Evolutionary conservation across 2,888 invertebrate species (phyloP), one percentile per base, ranked within the genome.

Genomic region (Acleris laterana): DNA sequence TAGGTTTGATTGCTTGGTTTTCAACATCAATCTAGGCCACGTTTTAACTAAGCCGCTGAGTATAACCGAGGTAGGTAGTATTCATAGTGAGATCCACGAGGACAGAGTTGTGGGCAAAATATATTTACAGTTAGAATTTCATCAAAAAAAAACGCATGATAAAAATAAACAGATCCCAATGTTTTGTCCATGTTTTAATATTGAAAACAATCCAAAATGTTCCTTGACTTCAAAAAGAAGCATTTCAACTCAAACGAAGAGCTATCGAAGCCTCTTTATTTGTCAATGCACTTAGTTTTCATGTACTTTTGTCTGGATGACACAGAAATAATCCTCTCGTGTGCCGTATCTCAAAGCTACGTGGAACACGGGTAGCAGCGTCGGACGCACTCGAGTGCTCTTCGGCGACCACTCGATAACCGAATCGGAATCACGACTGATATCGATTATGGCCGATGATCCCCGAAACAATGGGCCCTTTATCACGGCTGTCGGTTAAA

Each of bases 371-470:
- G 77, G 76, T 78, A 78, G 77, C 80, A 13, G 38, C 38, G 38
- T 38, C 78, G 81, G 79, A 72, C 74, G 72, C 73, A 73, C 76
- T 81, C 74, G 77, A 87, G 85, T 74, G 81, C 77, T 69, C 83
- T 84, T 75, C 53, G 70, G 71, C 78, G 70, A 71, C 78, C 80
- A 82, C 84, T 86, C 81, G 78, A 87, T 83, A 83, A 79, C 80
- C 81, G 87, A 87, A 81, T 85, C 82, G 78, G 77, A 86, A 79
- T 80, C 83, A 77, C 76, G 81, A 80, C 82, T 83, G 81, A 78
- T 84, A 83, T 85, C 82, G 84, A 87, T 83, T 83, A 80, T 77
- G 72, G 70, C 70, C 68, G 70, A 72, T 74, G 74, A 75, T 75
- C 77, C 76, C 74, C 72, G 71, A 80, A 81, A 84, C 83, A 82